Evolutionary conservation across 2,888 invertebrate species (phyloP).

Genomic region (Chrysina gloriosa): DNA sequence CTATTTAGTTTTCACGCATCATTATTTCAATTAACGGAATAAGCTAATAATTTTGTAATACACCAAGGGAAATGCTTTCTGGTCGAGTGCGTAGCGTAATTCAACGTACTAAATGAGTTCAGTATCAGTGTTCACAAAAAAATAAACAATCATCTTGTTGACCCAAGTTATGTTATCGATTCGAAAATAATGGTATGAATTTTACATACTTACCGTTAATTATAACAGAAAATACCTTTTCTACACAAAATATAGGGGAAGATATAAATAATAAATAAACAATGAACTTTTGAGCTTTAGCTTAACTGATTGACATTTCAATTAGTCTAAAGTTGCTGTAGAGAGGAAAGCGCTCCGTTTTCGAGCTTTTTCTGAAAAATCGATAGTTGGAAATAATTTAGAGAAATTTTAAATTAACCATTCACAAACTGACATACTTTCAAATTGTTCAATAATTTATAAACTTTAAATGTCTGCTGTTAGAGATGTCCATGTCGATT

Average conservation of each 20-base stretch:
- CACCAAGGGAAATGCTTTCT: conserved; percentile 29
- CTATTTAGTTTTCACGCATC: conserved; percentile 38
- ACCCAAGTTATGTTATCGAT: no score
- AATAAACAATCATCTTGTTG: no score
- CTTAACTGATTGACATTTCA: conserved; percentile 3
- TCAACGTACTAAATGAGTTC: conserved; percentile 9
- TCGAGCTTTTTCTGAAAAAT: conserved; percentile 12
- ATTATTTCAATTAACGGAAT: conserved; percentile 35
- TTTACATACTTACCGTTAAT: no score
- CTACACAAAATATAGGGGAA: not conserved
- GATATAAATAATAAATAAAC: not conserved
- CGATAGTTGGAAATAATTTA: conserved; percentile 31
- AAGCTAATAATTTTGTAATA: conserved; percentile 40
- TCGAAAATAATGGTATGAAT: no score
- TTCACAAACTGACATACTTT: not conserved
- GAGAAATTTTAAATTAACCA: conserved; percentile 26
- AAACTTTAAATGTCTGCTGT: conserved; percentile 1
- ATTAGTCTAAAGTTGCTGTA: not conserved
- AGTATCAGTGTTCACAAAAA: no score
- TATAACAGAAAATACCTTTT: no score
- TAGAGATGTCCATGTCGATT: conserved; percentile 11
- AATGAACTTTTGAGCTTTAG: not conserved
- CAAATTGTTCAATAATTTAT: conserved; percentile 5
- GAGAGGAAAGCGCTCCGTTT: not conserved
- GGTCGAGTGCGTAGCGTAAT: conserved; percentile 6